Conservation (phyloP, 2,113 vertebrate species). For the Nerophis lumbriciformis region DNA sequence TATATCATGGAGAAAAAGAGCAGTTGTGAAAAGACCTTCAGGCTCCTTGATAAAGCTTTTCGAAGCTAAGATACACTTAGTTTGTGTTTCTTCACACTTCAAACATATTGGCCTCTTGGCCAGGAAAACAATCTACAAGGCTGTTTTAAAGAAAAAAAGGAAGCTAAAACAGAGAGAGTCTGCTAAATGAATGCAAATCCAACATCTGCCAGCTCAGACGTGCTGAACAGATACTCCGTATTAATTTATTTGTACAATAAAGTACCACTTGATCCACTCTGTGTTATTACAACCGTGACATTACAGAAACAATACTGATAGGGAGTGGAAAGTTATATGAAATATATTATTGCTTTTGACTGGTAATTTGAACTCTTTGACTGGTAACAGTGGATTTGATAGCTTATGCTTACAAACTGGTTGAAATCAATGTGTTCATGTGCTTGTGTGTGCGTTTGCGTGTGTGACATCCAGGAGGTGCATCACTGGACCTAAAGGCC, state of each 20-base stretch:
- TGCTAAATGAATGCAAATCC: constrained; percentile 31
- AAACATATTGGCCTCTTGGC: constrained; percentile 18
- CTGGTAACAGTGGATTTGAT: no score
- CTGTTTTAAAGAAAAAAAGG: constrained; percentile 16
- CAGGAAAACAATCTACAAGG: constrained; percentile 17
- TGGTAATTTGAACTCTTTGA: not conserved
- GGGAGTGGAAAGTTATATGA: not conserved
- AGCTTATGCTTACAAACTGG: not conserved
- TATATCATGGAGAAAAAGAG: not conserved
- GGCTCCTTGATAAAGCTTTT: not conserved
- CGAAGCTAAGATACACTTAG: constrained; percentile 7
- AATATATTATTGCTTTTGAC: not conserved
- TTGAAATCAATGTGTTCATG: not conserved
- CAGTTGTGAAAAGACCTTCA: not conserved
- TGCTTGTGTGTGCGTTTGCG: not conserved
- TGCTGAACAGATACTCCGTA: constrained; percentile 14
- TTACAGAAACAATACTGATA: not conserved
- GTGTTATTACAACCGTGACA: not conserved
- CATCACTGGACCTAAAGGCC: constrained; percentile 89
- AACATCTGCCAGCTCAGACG: constrained; percentile 43
- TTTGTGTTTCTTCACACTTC: constrained; percentile 2
- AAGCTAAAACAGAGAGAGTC: constrained; percentile 24
- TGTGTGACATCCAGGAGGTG: constrained; percentile 76
- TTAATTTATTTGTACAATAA: not conserved
- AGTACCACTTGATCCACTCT: not conserved